Evolutionary conservation across 2,888 invertebrate genomes (phyloP).

Genomic region (Hypercompe scribonia): DNA sequence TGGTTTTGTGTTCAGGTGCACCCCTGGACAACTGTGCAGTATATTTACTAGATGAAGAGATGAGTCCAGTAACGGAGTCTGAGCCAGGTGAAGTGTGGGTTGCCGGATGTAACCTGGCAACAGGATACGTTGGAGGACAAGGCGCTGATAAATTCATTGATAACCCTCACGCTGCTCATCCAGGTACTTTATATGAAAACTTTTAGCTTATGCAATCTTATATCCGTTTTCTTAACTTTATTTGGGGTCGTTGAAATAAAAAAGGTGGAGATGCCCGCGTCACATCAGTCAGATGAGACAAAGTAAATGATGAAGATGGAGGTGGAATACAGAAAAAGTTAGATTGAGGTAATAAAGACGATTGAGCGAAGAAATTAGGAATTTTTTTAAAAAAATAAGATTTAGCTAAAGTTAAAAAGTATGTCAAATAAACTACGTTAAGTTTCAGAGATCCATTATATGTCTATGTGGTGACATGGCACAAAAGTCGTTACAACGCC

Average conservation of each 20-base stretch:
- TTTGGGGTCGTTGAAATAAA: background rate
- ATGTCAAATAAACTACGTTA: no score
- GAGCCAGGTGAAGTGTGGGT: conserved; percentile 94
- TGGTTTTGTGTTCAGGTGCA: conserved; percentile 87
- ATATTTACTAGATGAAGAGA: conserved; percentile 92
- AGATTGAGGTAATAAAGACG: no score
- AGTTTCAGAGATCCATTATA: no score
- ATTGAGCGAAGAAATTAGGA: no score
- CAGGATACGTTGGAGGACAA: conserved; percentile 92
- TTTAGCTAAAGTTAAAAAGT: no score
- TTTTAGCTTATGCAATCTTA: background rate
- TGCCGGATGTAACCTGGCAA: conserved; percentile 92
- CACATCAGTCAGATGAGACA: no score
- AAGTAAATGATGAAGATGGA: no score
- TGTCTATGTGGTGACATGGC: no score
- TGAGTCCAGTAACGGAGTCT: conserved; percentile 90
- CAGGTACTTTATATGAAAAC: conserved; percentile 58
- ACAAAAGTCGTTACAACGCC: no score
- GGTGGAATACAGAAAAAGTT: no score
- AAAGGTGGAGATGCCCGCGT: background rate
- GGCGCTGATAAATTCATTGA: conserved; percentile 91
- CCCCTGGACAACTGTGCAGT: conserved; percentile 93
- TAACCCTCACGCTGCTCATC: conserved; percentile 89
- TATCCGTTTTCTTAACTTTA: background rate
- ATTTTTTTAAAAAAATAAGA: no score